These are phyloP conservation scores for Luperina testacea DNA, from an alignment of 2,888 invertebrate species.

Conservation along the genomic window DNA sequence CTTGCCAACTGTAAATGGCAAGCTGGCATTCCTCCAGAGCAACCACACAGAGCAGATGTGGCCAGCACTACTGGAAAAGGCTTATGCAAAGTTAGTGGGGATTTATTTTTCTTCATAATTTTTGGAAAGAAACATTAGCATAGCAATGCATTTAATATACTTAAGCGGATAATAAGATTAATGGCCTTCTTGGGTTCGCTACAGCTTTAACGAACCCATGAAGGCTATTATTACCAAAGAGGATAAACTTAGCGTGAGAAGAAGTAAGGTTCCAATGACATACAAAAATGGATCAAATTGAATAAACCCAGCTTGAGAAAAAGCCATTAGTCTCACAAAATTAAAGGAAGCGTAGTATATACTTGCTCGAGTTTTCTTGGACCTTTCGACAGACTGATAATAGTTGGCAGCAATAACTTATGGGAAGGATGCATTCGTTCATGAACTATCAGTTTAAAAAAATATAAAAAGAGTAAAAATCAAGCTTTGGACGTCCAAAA, in stretches of 20 bases:
- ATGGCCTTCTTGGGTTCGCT: too few relatives aligned
- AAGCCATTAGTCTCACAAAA: background rate
- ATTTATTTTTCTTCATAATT: background rate
- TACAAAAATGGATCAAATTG: too few relatives aligned
- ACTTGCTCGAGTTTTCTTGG: background rate
- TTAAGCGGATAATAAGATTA: background rate
- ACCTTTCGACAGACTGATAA: background rate
- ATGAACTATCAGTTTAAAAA: background rate
- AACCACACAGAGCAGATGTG: slow-evolving; percentile 95
- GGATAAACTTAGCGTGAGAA: background rate
- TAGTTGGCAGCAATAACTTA: background rate
- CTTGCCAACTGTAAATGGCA: slow-evolving; percentile 96
- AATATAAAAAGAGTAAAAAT: too few relatives aligned
- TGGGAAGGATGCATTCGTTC: background rate
- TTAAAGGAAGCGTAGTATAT: too few relatives aligned
- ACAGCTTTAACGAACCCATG: background rate
- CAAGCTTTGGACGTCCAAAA: background rate
- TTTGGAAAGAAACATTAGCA: background rate
- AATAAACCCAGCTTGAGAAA: background rate
- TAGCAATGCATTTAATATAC: too few relatives aligned
- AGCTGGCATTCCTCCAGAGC: slow-evolving; percentile 96
- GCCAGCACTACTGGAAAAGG: slow-evolving; percentile 97
- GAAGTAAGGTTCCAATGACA: background rate
- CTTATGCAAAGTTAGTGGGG: slow-evolving; percentile 94
- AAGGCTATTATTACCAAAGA: background rate